Conservation (phyloP, 1,140 invertebrate species). For the Drosophila arawakana region DNA sequence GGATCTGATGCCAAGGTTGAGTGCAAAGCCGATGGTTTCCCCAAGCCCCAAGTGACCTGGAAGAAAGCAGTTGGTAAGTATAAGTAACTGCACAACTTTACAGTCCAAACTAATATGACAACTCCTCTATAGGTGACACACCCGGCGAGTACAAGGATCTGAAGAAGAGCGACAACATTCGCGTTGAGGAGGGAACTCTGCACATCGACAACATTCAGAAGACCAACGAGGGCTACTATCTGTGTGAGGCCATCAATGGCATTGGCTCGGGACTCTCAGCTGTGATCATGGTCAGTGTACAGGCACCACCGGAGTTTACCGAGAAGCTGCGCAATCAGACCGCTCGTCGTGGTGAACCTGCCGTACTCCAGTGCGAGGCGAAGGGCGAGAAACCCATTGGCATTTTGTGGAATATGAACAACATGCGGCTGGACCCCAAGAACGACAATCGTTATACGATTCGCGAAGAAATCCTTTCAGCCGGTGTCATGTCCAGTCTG, state of each 20-base stretch:
- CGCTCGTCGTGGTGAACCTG: constrained; percentile 94
- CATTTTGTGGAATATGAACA: constrained; percentile 98
- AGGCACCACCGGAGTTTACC: constrained; percentile 97
- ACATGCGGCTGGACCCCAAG: constrained; percentile 94
- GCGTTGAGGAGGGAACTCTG: constrained; percentile 95
- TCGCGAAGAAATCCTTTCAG: constrained; percentile 93
- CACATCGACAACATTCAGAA: constrained; percentile 95
- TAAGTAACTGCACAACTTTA: background rate
- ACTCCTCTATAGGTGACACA: constrained; percentile 88
- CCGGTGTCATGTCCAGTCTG: constrained; percentile 94
- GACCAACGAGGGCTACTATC: constrained; percentile 96
- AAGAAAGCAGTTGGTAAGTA: constrained; percentile 96
- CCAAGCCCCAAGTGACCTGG: constrained; percentile 96
- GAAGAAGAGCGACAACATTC: constrained; percentile 94
- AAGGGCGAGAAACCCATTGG: constrained; percentile 98
- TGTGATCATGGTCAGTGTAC: constrained; percentile 96
- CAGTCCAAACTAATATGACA: background rate
- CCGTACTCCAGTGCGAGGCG: constrained; percentile 97
- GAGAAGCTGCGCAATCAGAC: constrained; percentile 96
- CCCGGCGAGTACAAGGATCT: constrained; percentile 97
- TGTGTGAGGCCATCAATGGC: constrained; percentile 98
- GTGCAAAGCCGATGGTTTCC: constrained; percentile 98
- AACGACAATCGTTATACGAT: constrained; percentile 95
- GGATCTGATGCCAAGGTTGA: constrained; percentile 96
- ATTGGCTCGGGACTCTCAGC: constrained; percentile 97